Evolutionary conservation across 2,888 invertebrate species (phyloP).

Genomic region (Andrena praecox): DNA sequence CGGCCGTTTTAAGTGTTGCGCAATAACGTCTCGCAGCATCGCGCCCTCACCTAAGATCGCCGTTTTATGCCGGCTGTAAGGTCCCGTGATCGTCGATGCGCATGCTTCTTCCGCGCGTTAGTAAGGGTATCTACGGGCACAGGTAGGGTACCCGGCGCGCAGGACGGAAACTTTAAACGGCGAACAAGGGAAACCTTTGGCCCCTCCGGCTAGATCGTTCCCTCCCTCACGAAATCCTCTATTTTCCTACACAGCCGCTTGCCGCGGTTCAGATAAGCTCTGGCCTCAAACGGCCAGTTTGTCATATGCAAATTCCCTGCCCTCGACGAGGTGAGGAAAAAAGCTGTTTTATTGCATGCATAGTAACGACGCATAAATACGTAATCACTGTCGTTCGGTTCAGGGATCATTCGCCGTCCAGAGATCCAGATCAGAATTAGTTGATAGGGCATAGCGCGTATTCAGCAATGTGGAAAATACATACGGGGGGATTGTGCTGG

Average conservation of each 20-base stretch:
- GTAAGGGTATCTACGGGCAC: constrained; percentile 54
- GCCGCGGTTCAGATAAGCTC: background rate
- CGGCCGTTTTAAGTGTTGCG: constrained; percentile 70
- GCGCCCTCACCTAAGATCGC: constrained; percentile 63
- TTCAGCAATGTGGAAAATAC: constrained; percentile 62
- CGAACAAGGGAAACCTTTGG: constrained; percentile 51
- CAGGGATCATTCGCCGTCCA: constrained; percentile 22
- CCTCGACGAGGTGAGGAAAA: constrained; percentile 20
- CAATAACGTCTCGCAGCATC: constrained; percentile 71
- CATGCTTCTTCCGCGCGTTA: constrained; percentile 53
- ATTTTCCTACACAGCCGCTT: constrained; percentile 3
- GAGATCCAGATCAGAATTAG: constrained; percentile 40
- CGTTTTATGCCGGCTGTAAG: constrained; percentile 72
- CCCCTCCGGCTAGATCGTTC: constrained; percentile 28
- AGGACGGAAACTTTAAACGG: constrained; percentile 45
- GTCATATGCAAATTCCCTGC: constrained; percentile 29
- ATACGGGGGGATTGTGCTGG: constrained; percentile 36
- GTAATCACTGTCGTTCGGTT: constrained; percentile 30
- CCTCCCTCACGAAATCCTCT: constrained; percentile 38
- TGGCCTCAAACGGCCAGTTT: background rate
- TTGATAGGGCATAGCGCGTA: constrained; percentile 57
- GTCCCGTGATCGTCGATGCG: constrained; percentile 66
- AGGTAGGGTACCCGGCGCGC: constrained; percentile 46
- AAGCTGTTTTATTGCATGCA: constrained; percentile 27
- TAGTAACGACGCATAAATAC: constrained; percentile 34